Base-by-base conservation (phyloP, 2,888 invertebrate genomes). In the Agapetus fuscipes region DNA sequence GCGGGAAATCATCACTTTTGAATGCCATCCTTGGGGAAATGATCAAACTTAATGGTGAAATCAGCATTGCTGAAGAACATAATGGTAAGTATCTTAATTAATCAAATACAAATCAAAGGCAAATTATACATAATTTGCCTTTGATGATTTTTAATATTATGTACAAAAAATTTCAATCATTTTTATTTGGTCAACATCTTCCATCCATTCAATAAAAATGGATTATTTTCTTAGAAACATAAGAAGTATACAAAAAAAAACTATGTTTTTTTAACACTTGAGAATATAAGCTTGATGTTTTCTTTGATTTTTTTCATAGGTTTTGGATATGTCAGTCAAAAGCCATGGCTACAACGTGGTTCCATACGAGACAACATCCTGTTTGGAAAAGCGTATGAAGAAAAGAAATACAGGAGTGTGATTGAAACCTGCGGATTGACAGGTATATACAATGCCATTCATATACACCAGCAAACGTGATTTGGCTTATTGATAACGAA, bases 331-430 rank as follows among this genome's bases (percentile, higher is more conserved):
- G 86, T 91, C 0, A 76, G 83, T 1, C 96, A 97, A 66, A 83
- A 82, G 48, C 78, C 93, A 1, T 98, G 96, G 96, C 67, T 98
- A 32, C 86, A 94, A 53, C 77, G 89, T 34, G 91, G 87, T 25
- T 87, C 90, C 1, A 76, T 98, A 31, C 74, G 85, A 34, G 90
- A 94, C 40, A 98, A 97, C 59, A 93, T 98, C 50, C 66, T 96
- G 24, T 96, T 96, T 68, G 96, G 95, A 1, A 79, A 78, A 52
- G 70, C 79, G 0, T 91, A 81, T 51, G 84, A 93, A 54, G 79
- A 81, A 43, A 68, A 71, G 9, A 80, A 78, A 58, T 97, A 96
- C 59, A 79, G 78, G 51, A 65, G 67, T 2, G 83, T 95, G 0
- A 55, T 97, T 9, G 78, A 82, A 50, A 88, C 87, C 0, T 95